Base-by-base conservation (phyloP, 2,888 invertebrate species). In the Hirtodrosophila alboralis region DNA sequence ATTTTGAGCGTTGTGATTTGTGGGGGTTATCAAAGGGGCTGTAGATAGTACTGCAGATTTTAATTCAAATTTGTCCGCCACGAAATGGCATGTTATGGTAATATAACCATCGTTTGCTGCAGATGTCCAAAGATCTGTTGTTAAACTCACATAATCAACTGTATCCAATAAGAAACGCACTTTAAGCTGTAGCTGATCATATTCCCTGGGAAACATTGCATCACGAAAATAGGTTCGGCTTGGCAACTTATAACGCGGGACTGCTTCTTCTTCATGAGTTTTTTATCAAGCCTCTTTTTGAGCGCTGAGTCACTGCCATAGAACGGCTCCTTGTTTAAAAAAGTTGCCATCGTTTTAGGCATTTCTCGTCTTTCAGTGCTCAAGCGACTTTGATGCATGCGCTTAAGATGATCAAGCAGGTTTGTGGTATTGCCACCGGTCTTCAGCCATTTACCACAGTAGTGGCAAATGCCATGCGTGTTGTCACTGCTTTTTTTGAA, bases 11-110 rank as follows among this genome's bases (percentile, higher is more conserved):
- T 3, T 18, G 18, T 18, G 18, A 18, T 18, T 18, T 18, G 18
- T 18, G 18, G 18, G 18, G 18, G 3, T 5, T 4, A 4, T 18
- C 18, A 18, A 18, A 4, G 5, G 18, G 1, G 18, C 5, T 18
- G 18, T 18, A 5, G 18, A 18, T 18, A 18, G 18, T 5, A 53
- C 7, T 16, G 45, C 45, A 16, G 45, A 45, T 6, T 27, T 27
- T 13, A 54, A 40, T 21, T 54, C 10, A 47, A 54, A 54, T 7
- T 34, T 30, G 4, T 38, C 10, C 3, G 6, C 31, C 7, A 38
- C 26, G 10, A 49, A 49, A 49, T 49, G 38, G 23, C 49, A 40
- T 23, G 48, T 48, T 38, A 30, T 38, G 5, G 47, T 48, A n/a
- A 34, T 36, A 38, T 58, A 45, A 8, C 44, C 33, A 7, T 51